Evolutionary conservation across 2,797 vertebrate species (phyloP).

Genomic region (Silurus lanzhouensis): DNA sequence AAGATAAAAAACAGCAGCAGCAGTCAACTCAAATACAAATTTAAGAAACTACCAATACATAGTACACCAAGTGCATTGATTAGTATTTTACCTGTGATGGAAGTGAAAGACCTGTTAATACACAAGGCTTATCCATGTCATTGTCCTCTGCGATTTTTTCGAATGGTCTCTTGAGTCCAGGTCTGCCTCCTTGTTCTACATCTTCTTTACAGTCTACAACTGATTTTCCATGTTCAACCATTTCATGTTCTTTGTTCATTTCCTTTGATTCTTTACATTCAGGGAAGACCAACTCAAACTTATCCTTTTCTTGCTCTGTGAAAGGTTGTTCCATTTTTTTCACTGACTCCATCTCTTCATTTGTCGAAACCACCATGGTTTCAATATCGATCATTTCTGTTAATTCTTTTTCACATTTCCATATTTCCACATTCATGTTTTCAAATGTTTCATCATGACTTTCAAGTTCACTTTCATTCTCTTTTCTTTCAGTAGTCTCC

Average conservation of each 20-base stretch:
- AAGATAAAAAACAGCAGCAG: not conserved
- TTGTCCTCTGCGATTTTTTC: conserved; percentile 33
- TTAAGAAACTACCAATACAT: not conserved
- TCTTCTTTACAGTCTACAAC: conserved; percentile 9
- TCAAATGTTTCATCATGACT: not conserved
- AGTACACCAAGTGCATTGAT: not conserved
- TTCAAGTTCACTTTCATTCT: not conserved
- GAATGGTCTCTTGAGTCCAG: conserved; percentile 19
- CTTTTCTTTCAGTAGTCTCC: not conserved
- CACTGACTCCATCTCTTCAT: not conserved
- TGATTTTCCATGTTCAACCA: conserved; percentile 21
- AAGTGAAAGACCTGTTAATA: not conserved
- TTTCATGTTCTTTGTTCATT: not conserved
- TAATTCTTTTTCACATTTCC: not conserved
- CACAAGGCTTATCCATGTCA: not conserved
- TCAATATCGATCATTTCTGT: not conserved
- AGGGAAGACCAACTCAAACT: too few relatives aligned
- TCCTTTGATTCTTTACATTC: not conserved
- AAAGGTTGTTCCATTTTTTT: not conserved
- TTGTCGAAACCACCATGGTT: not conserved
- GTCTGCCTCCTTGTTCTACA: conserved; percentile 27
- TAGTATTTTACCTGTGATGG: conserved; percentile 34
- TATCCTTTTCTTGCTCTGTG: not conserved
- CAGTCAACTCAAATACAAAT: not conserved
- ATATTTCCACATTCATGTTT: not conserved